These are phyloP conservation scores for Steinernema feltiae DNA, from an alignment of 1,140 invertebrate genomes.

Conservation along the genomic window DNA sequence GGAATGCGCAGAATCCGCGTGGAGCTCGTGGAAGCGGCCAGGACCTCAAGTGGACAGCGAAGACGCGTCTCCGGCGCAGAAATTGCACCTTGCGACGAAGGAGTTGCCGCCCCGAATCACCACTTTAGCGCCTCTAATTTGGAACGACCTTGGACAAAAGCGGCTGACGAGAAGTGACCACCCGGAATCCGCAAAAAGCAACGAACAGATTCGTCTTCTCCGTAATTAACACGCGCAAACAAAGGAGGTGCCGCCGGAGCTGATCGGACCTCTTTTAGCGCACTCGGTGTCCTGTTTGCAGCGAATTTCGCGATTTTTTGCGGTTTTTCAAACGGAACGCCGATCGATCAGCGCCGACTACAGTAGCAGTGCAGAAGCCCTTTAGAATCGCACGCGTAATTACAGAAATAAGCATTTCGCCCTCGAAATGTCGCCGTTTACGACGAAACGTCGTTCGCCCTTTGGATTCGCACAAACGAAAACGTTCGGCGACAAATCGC, in stretches of 20 bases:
- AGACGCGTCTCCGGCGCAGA: too few species aligned
- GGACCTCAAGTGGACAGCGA: too few species aligned
- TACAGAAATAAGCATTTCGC: neutral
- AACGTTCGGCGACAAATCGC: too few species aligned
- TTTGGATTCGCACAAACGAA: too few species aligned
- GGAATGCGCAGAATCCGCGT: neutral
- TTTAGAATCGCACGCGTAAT: neutral
- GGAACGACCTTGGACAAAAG: neutral
- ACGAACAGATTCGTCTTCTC: neutral
- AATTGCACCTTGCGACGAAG: neutral
- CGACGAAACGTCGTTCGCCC: too few species aligned
- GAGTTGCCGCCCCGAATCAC: neutral
- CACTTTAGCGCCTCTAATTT: neutral
- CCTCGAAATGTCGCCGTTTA: too few species aligned
- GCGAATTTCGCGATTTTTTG: neutral
- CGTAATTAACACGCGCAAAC: too few species aligned
- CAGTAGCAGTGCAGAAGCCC: neutral
- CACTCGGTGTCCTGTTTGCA: too few species aligned
- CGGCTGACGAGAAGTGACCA: neutral
- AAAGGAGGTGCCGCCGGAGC: too few species aligned
- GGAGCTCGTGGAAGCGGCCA: too few species aligned
- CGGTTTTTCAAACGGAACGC: neutral
- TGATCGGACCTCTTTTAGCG: too few species aligned
- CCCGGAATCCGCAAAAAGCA: neutral
- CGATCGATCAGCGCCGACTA: too few species aligned